A percentile compares a stretch with the other conserved stretches of the same genome.
phyloP scores from a whole-genome alignment of 2,113 vertebrate genomes.

The Paralichthys olivaceus region DNA sequence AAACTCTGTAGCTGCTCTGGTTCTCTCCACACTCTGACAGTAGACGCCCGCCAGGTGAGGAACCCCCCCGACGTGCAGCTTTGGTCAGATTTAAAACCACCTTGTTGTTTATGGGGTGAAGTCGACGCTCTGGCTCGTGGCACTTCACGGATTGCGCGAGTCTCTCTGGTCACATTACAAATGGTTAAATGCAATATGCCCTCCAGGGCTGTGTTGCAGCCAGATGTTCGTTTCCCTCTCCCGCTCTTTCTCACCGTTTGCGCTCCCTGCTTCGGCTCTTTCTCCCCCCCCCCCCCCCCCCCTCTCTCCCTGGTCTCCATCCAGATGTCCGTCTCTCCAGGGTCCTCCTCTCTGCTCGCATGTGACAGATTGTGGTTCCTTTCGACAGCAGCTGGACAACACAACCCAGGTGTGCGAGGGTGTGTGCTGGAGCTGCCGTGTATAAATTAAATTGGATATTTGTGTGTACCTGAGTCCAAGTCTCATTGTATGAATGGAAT shows the following conservation, averaged over 20 bases:
- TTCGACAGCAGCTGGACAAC: conserved; percentile 24
- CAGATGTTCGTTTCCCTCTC: conserved; percentile 59
- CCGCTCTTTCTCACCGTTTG: conserved; percentile 13
- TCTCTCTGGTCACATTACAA: conserved; percentile 35
- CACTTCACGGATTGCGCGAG: background rate
- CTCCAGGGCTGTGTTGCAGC: conserved; percentile 45
- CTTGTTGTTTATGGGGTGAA: background rate
- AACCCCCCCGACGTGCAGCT: too few species aligned
- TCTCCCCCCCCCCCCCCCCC: background rate
- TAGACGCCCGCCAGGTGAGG: too few species aligned
- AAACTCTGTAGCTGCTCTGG: too few species aligned
- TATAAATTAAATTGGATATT: background rate
- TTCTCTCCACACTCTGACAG: too few species aligned
- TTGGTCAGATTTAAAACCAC: too few species aligned
- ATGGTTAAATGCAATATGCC: conserved; percentile 32
- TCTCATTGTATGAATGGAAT: background rate
- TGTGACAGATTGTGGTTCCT: conserved; percentile 40
- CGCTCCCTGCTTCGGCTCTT: background rate
- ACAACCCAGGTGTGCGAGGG: background rate
- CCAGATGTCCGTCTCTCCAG: conserved; percentile 64
- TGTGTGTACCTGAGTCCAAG: conserved; percentile 1
- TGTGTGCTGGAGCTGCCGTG: background rate
- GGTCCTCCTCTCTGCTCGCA: conserved; percentile 34
- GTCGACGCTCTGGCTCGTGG: conserved; percentile 8
- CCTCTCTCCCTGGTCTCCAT: conserved; percentile 7